phyloP scores from a whole-genome alignment of 2,888 invertebrate species.

The Malthinus flaveolus region DNA sequence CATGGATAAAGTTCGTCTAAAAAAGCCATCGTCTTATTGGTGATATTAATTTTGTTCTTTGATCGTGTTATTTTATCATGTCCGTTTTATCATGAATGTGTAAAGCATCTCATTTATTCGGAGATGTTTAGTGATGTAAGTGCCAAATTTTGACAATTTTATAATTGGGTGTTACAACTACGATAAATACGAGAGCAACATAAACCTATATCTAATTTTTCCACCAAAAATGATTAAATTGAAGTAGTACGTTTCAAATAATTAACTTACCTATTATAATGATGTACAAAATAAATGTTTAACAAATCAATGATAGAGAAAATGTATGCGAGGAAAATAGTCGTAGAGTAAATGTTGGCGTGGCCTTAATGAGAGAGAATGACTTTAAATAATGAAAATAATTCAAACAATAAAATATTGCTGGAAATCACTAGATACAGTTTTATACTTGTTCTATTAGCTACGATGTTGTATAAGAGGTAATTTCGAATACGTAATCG shows the following conservation, averaged over 20 bases:
- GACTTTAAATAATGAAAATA: not conserved
- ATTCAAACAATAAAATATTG: too few relatives aligned
- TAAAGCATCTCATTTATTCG: conserved; percentile 29
- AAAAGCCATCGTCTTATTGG: conserved; percentile 14
- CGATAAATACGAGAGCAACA: conserved; percentile 11
- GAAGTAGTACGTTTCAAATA: not conserved
- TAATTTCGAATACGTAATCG: too few relatives aligned
- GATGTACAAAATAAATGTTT: not conserved
- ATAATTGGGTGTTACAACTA: conserved; percentile 17
- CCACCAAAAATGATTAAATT: not conserved
- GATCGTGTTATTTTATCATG: conserved; percentile 14
- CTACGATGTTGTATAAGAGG: too few relatives aligned
- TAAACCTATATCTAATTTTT: not conserved
- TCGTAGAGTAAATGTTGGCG: not conserved
- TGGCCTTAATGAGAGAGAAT: conserved; percentile 3
- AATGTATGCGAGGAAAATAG: not conserved
- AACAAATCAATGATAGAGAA: not conserved
- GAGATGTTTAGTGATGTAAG: conserved; percentile 52
- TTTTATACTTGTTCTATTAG: too few relatives aligned
- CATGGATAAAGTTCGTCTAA: conserved; percentile 15
- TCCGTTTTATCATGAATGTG: conserved; percentile 23
- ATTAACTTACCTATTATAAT: not conserved
- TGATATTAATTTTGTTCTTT: conserved; percentile 13
- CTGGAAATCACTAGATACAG: too few relatives aligned
- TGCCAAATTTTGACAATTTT: conserved; percentile 50